A percentile compares a stretch with the other conserved stretches of the same genome.
Evolutionary conservation across 2,797 vertebrate genomes (phyloP).

Genomic region (Tragopan temminckii): DNA sequence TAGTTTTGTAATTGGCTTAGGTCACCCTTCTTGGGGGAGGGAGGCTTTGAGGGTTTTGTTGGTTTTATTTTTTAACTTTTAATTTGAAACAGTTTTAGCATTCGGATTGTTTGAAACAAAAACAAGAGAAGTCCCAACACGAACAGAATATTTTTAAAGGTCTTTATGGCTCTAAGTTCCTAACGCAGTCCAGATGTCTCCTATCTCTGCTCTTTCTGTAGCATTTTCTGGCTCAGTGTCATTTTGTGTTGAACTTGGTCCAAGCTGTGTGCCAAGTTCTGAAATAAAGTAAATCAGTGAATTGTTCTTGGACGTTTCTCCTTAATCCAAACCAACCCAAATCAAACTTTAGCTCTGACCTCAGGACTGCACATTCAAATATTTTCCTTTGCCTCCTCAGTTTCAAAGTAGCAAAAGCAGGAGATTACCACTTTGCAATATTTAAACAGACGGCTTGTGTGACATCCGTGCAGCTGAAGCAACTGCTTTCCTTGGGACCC

Average conservation of each 20-base stretch:
- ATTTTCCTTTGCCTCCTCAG: conserved; percentile 71
- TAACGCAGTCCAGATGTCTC: conserved; percentile 85
- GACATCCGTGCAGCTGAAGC: conserved; percentile 5
- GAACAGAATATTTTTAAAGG: conserved; percentile 80
- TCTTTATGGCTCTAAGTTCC: conserved; percentile 74
- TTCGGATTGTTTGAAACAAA: conserved; percentile 70
- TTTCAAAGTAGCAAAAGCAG: conserved; percentile 68
- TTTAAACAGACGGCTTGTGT: conserved; percentile 50
- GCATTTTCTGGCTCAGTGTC: conserved; percentile 75
- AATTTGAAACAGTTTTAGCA: conserved; percentile 53
- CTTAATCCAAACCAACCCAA: conserved; percentile 78
- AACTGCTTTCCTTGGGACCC: not conserved
- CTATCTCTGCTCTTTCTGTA: conserved; percentile 77
- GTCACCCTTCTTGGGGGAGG: not conserved
- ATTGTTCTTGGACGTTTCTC: conserved; percentile 85
- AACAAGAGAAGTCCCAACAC: conserved; percentile 64
- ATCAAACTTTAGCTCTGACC: conserved; percentile 81
- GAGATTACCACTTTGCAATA: conserved; percentile 66
- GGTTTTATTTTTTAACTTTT: not conserved
- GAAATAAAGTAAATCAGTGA: conserved; percentile 84
- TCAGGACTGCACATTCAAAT: conserved; percentile 79
- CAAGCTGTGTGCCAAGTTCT: conserved; percentile 82
- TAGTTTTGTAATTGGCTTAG: conserved; percentile 4
- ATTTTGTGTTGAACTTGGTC: conserved; percentile 76
- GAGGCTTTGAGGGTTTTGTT: not conserved